Evolutionary conservation across 2,113 vertebrate species (phyloP).

Genomic region (Syrrhaptes paradoxus): DNA sequence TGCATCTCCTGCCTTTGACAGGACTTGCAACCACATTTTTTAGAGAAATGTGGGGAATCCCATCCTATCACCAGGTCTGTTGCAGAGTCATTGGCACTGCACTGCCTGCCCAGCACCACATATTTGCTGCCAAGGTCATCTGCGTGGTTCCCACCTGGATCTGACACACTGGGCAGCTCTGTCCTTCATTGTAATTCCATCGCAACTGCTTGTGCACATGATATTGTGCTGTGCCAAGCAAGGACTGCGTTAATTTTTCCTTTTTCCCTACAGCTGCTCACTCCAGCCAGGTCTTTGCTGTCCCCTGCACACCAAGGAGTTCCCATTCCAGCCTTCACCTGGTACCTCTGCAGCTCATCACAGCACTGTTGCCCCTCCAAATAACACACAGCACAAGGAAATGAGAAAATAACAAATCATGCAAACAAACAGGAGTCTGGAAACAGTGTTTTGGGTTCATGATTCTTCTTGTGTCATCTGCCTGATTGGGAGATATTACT

Average conservation of each 20-base stretch:
- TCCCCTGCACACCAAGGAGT: neutral
- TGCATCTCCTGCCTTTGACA: neutral
- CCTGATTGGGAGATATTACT: neutral
- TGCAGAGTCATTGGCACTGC: neutral
- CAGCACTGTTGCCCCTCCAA: neutral
- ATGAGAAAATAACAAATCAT: neutral
- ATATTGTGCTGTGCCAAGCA: neutral
- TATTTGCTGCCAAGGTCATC: neutral
- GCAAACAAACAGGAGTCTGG: neutral
- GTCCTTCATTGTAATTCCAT: neutral
- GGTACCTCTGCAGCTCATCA: neutral
- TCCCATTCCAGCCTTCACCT: neutral
- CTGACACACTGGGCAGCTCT: neutral
- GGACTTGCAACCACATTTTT: neutral
- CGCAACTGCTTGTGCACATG: neutral
- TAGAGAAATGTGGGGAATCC: neutral
- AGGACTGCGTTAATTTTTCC: neutral
- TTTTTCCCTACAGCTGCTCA: neutral
- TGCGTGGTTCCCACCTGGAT: neutral
- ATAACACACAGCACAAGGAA: neutral
- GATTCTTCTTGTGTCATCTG: neutral
- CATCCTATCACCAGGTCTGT: neutral
- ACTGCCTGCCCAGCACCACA: neutral
- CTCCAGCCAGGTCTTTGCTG: neutral
- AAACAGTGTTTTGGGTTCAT: neutral